Evolutionary conservation across 2,113 vertebrate species (phyloP).

Genomic region (Microcebus ravelobensis): DNA sequence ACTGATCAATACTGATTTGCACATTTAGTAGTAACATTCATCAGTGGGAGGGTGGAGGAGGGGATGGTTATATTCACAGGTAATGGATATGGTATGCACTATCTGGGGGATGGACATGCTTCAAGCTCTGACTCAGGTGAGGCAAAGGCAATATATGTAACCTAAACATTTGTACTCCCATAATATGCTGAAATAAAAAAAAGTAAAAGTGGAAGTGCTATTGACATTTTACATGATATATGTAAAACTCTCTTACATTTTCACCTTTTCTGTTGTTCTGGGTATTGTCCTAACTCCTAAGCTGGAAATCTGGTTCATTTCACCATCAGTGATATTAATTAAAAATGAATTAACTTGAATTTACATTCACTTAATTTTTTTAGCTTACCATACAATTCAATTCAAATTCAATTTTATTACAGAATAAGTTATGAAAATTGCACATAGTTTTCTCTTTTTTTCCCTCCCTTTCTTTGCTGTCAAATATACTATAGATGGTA

Average conservation of each 20-base stretch:
- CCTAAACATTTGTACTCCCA: too few relatives aligned
- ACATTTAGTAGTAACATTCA: too few relatives aligned
- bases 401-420: conserved; percentile 63
- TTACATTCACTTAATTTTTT: conserved; percentile 48
- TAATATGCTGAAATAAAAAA: too few relatives aligned
- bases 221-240: background rate
- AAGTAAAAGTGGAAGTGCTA: background rate
- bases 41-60: too few relatives aligned
- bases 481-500: conserved; percentile 48
- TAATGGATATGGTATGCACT: too few relatives aligned
- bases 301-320: conserved; percentile 41
- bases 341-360: conserved; percentile 70
- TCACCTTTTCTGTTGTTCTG: background rate
- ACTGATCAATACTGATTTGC: too few relatives aligned
- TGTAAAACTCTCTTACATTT: background rate
- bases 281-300: background rate
- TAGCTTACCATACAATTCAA: conserved; percentile 38
- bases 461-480: conserved; percentile 19
- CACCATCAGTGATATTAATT: conserved; percentile 56
- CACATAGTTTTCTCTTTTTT: background rate
- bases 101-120: too few relatives aligned
- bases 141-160: too few relatives aligned
- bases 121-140: too few relatives aligned
- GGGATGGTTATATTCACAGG: too few relatives aligned
- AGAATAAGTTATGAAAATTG: conserved; percentile 67